Conservation (phyloP, 2,888 invertebrate species). For the Galerucella pusilla region DNA sequence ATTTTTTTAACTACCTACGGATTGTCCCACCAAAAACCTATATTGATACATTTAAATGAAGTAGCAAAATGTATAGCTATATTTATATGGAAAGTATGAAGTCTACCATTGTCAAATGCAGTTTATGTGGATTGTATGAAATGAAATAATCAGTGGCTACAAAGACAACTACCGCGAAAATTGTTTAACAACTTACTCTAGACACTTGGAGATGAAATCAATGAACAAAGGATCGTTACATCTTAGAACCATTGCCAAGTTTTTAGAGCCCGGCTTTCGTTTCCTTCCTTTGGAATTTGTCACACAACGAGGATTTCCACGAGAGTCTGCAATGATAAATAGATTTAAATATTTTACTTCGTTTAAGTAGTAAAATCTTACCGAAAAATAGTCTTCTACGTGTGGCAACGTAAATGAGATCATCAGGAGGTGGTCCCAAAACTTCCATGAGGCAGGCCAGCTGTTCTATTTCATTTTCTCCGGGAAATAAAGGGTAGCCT, state of each 20-base stretch:
- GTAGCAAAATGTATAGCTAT: too few relatives aligned
- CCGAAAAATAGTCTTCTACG: constrained; percentile 89
- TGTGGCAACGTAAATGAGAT: constrained; percentile 86
- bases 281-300: constrained; percentile 95
- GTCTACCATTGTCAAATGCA: too few relatives aligned
- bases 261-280: constrained; percentile 86
- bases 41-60: too few relatives aligned
- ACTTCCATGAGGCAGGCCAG: constrained; percentile 98
- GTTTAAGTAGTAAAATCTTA: constrained; percentile 59
- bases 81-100: too few relatives aligned
- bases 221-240: constrained; percentile 90
- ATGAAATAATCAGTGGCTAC: too few relatives aligned
- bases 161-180: not conserved
- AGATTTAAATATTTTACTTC: not conserved
- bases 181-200: constrained; percentile 77
- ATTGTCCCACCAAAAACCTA: too few relatives aligned
- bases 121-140: too few relatives aligned
- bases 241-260: constrained; percentile 82
- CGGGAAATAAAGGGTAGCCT: constrained; percentile 95
- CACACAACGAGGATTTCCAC: constrained; percentile 89
- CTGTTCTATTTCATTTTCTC: constrained; percentile 97
- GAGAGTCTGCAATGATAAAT: constrained; percentile 75
- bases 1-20: too few relatives aligned
- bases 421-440: constrained; percentile 88
- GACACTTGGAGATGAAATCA: constrained; percentile 89